phyloP scores from a whole-genome alignment of 2,113 vertebrate genomes.

The Oxyruncus cristatus region DNA sequence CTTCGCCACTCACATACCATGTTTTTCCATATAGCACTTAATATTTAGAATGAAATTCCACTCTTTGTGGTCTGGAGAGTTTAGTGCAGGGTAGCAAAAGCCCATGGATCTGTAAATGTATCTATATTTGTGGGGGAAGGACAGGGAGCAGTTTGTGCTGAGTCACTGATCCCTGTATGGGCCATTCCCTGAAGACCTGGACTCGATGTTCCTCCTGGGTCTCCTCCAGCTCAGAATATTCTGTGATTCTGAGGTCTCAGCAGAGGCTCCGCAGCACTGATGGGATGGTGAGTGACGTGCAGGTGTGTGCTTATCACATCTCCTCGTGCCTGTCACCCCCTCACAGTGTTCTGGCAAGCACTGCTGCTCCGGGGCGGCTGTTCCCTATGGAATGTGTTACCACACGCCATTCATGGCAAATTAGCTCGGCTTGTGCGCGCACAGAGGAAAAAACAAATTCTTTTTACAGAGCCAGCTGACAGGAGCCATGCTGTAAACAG shows the following conservation, averaged over 20 bases:
- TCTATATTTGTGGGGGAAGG: background rate
- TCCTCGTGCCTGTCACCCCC: background rate
- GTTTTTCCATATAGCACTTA: background rate
- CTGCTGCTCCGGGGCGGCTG: background rate
- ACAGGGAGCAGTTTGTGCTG: background rate
- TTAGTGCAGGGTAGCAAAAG: background rate
- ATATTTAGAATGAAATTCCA: background rate
- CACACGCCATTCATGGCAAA: background rate
- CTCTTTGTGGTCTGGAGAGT: background rate
- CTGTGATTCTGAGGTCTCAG: background rate
- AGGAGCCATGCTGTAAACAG: background rate
- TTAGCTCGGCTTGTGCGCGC: background rate
- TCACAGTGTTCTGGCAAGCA: background rate
- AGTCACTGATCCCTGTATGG: background rate
- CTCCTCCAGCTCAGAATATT: background rate
- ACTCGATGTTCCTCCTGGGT: background rate
- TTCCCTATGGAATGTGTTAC: background rate
- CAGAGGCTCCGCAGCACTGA: background rate
- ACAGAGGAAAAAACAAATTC: background rate
- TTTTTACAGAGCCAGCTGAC: background rate
- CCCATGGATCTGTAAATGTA: rapidly evolving
- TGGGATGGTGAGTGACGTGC: background rate
- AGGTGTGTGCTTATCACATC: background rate
- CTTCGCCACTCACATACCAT: background rate
- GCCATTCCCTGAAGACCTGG: background rate